Percentiles rank a stretch among this genome's conserved stretches.
These are phyloP conservation scores for Crioceris asparagi DNA, from an alignment of 2,888 invertebrate species.

Conservation along the genomic window DNA sequence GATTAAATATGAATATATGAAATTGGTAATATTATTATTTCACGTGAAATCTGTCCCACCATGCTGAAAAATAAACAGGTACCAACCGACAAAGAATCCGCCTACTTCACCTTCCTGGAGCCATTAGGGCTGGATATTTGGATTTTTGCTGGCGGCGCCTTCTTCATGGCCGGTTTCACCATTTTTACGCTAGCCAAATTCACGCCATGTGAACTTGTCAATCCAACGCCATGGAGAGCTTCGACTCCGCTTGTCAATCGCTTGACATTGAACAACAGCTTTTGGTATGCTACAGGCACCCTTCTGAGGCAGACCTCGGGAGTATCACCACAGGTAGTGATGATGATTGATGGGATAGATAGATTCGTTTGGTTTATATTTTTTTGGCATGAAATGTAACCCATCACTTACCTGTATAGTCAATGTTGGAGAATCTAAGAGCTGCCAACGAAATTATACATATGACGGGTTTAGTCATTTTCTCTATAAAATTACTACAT, in stretches of 20 bases:
- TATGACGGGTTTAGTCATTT: too few species aligned
- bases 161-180: conserved; percentile 47
- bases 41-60: too few species aligned
- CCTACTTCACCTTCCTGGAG: conserved; percentile 54
- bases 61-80: too few species aligned
- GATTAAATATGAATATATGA: too few species aligned
- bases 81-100: conserved; percentile 48
- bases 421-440: background rate
- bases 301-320: conserved; percentile 52
- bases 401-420: conserved; percentile 4
- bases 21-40: too few species aligned
- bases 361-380: background rate
- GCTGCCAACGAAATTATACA: too few species aligned
- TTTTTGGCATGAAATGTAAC: conserved; percentile 1
- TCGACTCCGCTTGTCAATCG: conserved; percentile 40
- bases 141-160: conserved; percentile 50
- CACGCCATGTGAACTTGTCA: conserved; percentile 52
- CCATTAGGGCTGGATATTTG: conserved; percentile 56
- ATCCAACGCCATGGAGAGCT: conserved; percentile 38
- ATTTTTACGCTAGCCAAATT: conserved; percentile 51
- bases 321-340: conserved; percentile 46
- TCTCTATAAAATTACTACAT: too few species aligned
- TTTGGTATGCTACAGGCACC: conserved; percentile 58
- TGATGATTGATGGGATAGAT: background rate
- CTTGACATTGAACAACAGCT: conserved; percentile 52